Base-by-base conservation (phyloP, 1,140 invertebrate genomes). In the Zaprionus tsacasi region DNA sequence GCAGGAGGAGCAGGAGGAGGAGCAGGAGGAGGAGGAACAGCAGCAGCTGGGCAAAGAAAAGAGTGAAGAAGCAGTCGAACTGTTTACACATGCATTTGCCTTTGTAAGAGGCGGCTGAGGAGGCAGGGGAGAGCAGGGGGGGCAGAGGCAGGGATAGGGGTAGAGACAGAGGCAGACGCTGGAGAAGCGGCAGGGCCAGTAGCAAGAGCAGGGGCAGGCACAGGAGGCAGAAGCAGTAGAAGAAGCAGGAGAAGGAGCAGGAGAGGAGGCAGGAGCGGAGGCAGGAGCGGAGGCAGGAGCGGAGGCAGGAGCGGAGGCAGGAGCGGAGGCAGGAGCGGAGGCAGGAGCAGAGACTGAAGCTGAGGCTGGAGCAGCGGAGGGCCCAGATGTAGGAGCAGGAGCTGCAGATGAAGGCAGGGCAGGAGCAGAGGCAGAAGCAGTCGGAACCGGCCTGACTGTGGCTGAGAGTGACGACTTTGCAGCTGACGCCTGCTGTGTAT, bases 31-130 rank as follows among this genome's bases (percentile, higher is more conserved):
- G n/a, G n/a, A n/a, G n/a, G n/a, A n/a, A 70, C 57, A 69, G 30
- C 35, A 25, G 50, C 65, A 76, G 61, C 36, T 73, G 68, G 45
- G 64, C 58, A 69, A 78, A 30, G 57, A 45, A 57, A 67, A 33
- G 48, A 17, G 36, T 25, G 27, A n/a, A 45, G 21, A 48, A 54
- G 43, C 12, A 65, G 33, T 13, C 12, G 36, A 40, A 56, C 67
- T 75, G 76, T 78, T 73, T 75, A 69, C 60, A 69, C 81, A 79
- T 81, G n/a, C n/a, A n/a, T 70, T 76, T 30, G 27, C 27, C 68
- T 82, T 85, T 86, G 59, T 67, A 43, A 48, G 43, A 12, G 36
- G 33, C 6, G 6, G 27, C 6, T 2, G 6, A 30, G 6, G 3
- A 52, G 52, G 17, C 30, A 10, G 12, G 17, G 21, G 15, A 2